Conservation (phyloP, 92 coral and sea anemone species). For the Desmophyllum pertusum region DNA sequence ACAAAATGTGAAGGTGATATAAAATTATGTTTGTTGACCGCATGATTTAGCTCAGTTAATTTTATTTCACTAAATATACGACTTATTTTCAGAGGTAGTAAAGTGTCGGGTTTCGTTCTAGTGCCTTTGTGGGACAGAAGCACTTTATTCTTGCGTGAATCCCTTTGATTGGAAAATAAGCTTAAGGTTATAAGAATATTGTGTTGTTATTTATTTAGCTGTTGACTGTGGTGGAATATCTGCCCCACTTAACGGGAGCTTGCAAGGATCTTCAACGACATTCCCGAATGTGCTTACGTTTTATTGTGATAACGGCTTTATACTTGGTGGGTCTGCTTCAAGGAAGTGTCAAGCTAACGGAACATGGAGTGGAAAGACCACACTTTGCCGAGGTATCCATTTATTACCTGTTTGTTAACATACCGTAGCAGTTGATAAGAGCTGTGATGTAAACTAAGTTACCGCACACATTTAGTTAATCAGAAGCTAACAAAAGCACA, state of each 20-base stretch:
- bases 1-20: constrained; percentile 48
- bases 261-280: constrained; percentile 38
- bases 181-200: no score
- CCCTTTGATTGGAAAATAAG: no score
- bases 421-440: no score
- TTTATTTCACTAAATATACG: no score
- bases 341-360: constrained; percentile 50
- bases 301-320: constrained; percentile 45
- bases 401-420: neutral
- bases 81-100: no score
- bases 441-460: no score
- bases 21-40: neutral
- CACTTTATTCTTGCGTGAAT: no score
- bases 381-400: constrained; percentile 36
- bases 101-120: no score
- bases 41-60: no score
- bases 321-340: neutral
- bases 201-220: constrained; percentile 40
- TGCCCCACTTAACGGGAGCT: constrained; percentile 52
- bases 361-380: constrained; percentile 54
- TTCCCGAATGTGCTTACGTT: constrained; percentile 49
- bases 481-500: no score
- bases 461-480: no score
- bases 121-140: no score
- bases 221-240: constrained; percentile 51